phyloP scores from a whole-genome alignment of 2,113 vertebrate genomes.

The Aphyosemion australe region DNA sequence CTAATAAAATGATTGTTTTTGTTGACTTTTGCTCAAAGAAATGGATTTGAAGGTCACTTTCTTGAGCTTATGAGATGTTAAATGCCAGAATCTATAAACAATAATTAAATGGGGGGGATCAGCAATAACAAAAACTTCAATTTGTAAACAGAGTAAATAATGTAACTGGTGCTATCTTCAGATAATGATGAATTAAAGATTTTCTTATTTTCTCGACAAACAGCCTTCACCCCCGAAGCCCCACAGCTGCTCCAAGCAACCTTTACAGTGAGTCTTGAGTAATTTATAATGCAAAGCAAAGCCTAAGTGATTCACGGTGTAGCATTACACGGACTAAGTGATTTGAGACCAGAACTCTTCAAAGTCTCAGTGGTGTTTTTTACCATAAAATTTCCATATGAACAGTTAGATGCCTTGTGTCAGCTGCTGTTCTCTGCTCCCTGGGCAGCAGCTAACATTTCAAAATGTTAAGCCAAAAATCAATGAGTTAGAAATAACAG shows the following conservation, averaged over 20 bases:
- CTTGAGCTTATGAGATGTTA: background rate
- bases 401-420: slow-evolving; percentile 5
- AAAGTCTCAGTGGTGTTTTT: slow-evolving; percentile 25
- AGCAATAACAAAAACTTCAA: background rate
- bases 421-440: background rate
- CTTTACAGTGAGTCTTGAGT: slow-evolving; percentile 32
- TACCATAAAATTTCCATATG: background rate
- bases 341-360: slow-evolving; percentile 26
- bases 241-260: slow-evolving; percentile 21
- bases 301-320: slow-evolving; percentile 30
- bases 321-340: slow-evolving; percentile 32
- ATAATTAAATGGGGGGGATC: background rate
- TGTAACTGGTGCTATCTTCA: background rate
- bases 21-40: too few relatives aligned
- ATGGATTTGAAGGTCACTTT: background rate
- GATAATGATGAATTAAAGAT: slow-evolving; percentile 23
- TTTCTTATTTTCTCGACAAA: slow-evolving; percentile 21
- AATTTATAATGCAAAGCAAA: slow-evolving; percentile 46
- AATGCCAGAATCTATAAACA: background rate
- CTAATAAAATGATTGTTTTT: too few relatives aligned
- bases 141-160: slow-evolving; percentile 2
- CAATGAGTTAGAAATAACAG: background rate
- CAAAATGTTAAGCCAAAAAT: background rate
- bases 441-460: background rate
- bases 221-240: slow-evolving; percentile 24